Conservation (phyloP, 2,113 vertebrate genomes). For the Ceuthmochares aereus region DNA sequence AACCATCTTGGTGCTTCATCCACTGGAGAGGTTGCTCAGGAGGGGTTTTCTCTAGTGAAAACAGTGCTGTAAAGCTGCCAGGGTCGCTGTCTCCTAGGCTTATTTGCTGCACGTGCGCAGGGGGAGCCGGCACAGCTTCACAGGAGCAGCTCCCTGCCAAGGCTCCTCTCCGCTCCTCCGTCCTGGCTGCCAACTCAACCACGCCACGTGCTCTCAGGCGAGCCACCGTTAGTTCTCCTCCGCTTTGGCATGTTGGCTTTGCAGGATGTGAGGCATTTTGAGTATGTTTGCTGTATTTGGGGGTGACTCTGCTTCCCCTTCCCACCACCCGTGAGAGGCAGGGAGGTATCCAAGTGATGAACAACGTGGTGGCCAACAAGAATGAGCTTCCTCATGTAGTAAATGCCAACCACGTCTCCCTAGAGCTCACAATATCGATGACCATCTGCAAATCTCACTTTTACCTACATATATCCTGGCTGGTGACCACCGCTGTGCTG, state of each 20-base stretch:
- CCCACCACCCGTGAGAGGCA: background rate
- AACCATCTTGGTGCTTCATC: background rate
- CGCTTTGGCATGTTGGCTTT: background rate
- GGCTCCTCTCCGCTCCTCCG: background rate
- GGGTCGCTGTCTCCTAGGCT: background rate
- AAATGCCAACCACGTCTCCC: background rate
- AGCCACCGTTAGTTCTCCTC: accelerated
- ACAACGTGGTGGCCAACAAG: background rate
- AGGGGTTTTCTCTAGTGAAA: background rate
- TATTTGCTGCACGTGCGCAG: background rate
- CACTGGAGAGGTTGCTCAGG: background rate
- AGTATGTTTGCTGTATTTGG: accelerated
- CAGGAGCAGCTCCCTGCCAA: background rate
- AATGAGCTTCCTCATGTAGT: background rate
- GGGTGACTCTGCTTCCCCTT: background rate
- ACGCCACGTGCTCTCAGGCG: background rate
- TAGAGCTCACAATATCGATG: background rate
- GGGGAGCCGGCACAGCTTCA: background rate
- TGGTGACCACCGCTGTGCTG: accelerated
- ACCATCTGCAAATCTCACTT: background rate
- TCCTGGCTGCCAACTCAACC: background rate
- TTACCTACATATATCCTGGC: too few relatives aligned
- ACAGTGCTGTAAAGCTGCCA: background rate
- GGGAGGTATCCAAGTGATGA: background rate
- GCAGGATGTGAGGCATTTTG: background rate